Percentiles rank a stretch among this genome's conserved stretches.
Evolutionary conservation across 2,113 vertebrate genomes (phyloP).

Genomic region (Tyrannus savana): DNA sequence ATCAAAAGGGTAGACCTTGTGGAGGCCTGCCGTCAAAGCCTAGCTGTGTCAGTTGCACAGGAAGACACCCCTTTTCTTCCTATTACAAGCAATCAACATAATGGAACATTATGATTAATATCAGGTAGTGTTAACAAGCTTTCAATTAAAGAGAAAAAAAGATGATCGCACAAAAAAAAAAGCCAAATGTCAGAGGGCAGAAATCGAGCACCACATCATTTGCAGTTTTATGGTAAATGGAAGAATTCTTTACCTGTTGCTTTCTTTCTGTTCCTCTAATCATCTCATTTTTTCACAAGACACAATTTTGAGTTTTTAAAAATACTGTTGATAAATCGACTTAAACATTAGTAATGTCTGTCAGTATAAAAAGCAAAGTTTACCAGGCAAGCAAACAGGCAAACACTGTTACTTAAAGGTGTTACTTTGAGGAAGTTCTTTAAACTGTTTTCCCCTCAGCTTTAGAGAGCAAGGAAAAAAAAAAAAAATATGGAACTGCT

Average conservation of each 20-base stretch:
- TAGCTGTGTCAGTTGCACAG: conserved; percentile 99
- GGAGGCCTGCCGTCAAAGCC: conserved; percentile 99
- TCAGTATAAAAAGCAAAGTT: conserved; percentile 93
- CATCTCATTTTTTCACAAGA: conserved; percentile 92
- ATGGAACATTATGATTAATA: conserved; percentile 99
- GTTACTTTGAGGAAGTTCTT: conserved; percentile 91
- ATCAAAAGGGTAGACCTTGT: conserved; percentile 99
- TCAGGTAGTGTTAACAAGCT: conserved; percentile 97
- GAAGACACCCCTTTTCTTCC: conserved; percentile 99
- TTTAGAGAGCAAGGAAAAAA: conserved; percentile 69
- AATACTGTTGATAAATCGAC: conserved; percentile 93
- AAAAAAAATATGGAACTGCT: conserved; percentile 47
- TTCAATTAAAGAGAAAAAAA: conserved; percentile 84
- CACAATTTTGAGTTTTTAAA: conserved; percentile 90
- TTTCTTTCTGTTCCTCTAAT: conserved; percentile 95
- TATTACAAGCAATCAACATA: conserved; percentile 99
- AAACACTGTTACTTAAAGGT: conserved; percentile 85
- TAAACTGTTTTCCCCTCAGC: conserved; percentile 72
- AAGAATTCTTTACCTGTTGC: conserved; percentile 94
- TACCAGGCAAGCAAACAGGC: conserved; percentile 92
- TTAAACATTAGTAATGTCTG: conserved; percentile 96
- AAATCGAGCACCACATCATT: conserved; percentile 89
- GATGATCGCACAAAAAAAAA: conserved; percentile 80
- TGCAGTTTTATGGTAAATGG: conserved; percentile 90
- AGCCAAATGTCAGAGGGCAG: conserved; percentile 92